Evolutionary conservation across 2,888 invertebrate species (phyloP).

Genomic region (Drosophila tanythrix): DNA sequence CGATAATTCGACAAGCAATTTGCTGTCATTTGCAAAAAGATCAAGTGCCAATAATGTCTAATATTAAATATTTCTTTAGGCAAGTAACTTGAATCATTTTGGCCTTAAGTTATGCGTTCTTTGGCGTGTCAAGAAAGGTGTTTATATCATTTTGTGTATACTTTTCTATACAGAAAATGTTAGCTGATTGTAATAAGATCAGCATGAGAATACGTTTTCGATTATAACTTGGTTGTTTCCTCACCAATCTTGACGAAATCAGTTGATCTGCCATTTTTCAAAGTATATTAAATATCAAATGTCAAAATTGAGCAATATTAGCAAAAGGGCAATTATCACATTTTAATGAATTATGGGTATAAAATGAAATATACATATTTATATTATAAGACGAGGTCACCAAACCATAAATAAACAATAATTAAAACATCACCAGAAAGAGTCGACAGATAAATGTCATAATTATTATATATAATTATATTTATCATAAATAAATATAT

Average conservation of each 20-base stretch:
- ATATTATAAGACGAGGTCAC: neutral
- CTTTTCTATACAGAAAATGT: neutral
- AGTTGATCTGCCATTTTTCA: neutral
- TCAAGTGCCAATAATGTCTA: constrained; percentile 18
- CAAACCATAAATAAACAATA: neutral
- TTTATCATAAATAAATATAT: neutral
- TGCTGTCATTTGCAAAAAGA: constrained; percentile 32
- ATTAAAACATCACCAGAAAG: neutral
- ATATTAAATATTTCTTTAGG: constrained; percentile 3
- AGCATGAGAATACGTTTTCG: neutral
- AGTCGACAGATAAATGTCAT: neutral
- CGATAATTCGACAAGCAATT: constrained; percentile 42
- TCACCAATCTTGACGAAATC: neutral
- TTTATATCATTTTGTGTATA: neutral
- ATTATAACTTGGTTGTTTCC: neutral
- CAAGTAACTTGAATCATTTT: constrained; percentile 15
- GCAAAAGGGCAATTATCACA: neutral
- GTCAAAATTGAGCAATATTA: neutral
- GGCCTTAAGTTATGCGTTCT: neutral
- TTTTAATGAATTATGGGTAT: neutral
- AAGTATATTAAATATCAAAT: neutral
- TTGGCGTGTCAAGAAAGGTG: too few relatives aligned
- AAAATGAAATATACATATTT: too few relatives aligned
- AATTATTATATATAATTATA: neutral
- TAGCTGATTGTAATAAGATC: neutral